Percentiles rank a stretch among this genome's conserved stretches.
Conservation (phyloP, 2,888 invertebrate genomes). For the Dryobotodes eremita region DNA sequence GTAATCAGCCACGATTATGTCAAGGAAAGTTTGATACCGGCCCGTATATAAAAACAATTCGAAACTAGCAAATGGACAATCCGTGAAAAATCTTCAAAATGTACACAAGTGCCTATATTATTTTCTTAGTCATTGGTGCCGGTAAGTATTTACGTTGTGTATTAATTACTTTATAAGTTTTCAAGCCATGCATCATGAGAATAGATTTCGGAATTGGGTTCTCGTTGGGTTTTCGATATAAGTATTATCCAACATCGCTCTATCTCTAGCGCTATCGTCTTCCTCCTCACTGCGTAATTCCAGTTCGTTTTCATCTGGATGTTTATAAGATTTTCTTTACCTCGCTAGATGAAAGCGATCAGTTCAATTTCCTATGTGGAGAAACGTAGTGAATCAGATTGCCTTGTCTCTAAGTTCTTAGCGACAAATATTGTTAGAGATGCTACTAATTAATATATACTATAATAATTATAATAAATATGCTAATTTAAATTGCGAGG, state of each 20-base stretch:
- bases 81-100: slow-evolving; percentile 80
- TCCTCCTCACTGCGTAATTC: slow-evolving; percentile 34
- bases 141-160: slow-evolving; percentile 61
- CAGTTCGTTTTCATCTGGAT: slow-evolving; percentile 26
- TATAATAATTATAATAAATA: too few relatives aligned
- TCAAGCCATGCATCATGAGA: neutral
- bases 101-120: slow-evolving; percentile 73
- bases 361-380: neutral
- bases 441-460: neutral
- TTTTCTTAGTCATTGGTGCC: slow-evolving; percentile 60
- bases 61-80: slow-evolving; percentile 73
- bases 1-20: slow-evolving; percentile 77
- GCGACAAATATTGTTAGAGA: neutral
- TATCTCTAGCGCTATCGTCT: slow-evolving; percentile 24
- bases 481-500: neutral
- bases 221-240: slow-evolving; percentile 17
- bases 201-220: neutral
- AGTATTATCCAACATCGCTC: slow-evolving; percentile 12
- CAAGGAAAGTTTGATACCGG: slow-evolving; percentile 82
- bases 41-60: slow-evolving; percentile 84
- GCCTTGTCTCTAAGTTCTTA: neutral
- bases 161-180: neutral
- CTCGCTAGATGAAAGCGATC: neutral
- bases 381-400: neutral
- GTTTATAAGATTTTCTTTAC: slow-evolving; percentile 10